These are phyloP conservation scores for Oryzias curvinotus DNA, from an alignment of 2,113 vertebrate genomes.

Conservation along the genomic window DNA sequence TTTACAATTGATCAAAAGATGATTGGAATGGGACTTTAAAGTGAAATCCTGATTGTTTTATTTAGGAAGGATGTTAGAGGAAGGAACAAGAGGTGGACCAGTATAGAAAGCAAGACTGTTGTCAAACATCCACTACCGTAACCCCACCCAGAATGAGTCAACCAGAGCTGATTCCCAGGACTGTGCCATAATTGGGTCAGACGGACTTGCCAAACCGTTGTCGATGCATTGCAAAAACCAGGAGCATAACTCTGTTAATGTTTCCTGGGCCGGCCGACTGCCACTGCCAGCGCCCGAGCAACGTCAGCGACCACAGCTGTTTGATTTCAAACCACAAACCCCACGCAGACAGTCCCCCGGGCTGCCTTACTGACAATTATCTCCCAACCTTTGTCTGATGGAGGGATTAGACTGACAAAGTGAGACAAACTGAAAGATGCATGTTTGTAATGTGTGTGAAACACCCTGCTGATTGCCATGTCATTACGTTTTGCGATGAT, in stretches of 20 bases:
- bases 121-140: constrained; percentile 37
- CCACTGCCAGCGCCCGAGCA: constrained; percentile 41
- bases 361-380: constrained; percentile 29
- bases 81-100: no score
- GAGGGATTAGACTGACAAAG: constrained; percentile 37
- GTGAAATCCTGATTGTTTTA: no score
- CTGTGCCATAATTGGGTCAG: constrained; percentile 41
- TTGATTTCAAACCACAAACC: constrained; percentile 47
- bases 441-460: constrained; percentile 18
- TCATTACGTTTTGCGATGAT: constrained; percentile 46
- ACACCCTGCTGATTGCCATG: constrained; percentile 27
- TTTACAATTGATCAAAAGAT: no score
- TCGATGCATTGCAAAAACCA: constrained; percentile 60
- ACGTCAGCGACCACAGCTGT: constrained; percentile 38
- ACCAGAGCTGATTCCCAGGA: constrained; percentile 21
- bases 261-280: constrained; percentile 43
- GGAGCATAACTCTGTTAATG: constrained; percentile 42
- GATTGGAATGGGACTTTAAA: no score
- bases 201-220: constrained; percentile 53
- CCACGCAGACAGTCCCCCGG: constrained; percentile 28
- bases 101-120: not conserved
- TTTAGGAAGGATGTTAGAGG: no score
- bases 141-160: constrained; percentile 29
- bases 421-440: constrained; percentile 36
- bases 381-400: constrained; percentile 24